A percentile compares a stretch with the other conserved stretches of the same genome.
These are phyloP conservation scores for Pasiphila rectangulata DNA, from an alignment of 2,888 invertebrate genomes.

Conservation along the genomic window DNA sequence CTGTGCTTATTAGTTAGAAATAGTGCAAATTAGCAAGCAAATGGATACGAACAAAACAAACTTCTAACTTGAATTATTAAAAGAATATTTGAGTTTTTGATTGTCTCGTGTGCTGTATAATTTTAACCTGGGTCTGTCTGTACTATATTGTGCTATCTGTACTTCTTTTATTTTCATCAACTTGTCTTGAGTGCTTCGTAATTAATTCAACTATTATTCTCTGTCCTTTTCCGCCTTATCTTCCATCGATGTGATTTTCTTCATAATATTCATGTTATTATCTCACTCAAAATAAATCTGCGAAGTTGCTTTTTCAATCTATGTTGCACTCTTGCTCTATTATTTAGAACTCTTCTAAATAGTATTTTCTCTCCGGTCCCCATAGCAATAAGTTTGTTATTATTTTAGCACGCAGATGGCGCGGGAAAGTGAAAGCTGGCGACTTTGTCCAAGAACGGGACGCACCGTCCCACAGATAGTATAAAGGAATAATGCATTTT, in stretches of 20 bases:
- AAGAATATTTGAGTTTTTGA: constrained; percentile 18
- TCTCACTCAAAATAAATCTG: constrained; percentile 5
- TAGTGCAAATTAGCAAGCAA: constrained; percentile 57
- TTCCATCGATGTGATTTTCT: background rate
- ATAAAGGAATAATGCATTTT: constrained; percentile 58
- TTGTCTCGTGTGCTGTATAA: constrained; percentile 75
- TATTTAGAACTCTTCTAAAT: constrained; percentile 15
- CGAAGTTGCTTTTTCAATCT: constrained; percentile 19
- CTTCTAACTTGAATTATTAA: constrained; percentile 11
- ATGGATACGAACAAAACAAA: constrained; percentile 46
- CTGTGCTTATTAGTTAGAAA: constrained; percentile 25
- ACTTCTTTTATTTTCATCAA: constrained; percentile 50
- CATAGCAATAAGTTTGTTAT: constrained; percentile 48
- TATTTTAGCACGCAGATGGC: constrained; percentile 72
- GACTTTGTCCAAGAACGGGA: constrained; percentile 70
- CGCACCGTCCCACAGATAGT: constrained; percentile 76
- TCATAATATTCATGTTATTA: background rate
- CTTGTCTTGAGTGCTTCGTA: constrained; percentile 48
- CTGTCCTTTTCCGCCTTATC: background rate
- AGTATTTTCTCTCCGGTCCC: constrained; percentile 1
- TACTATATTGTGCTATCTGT: too few species aligned
- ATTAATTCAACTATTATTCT: constrained; percentile 27
- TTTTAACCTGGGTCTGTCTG: constrained; percentile 9
- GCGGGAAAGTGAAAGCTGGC: constrained; percentile 74
- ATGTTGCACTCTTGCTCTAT: constrained; percentile 44